phyloP scores from a whole-genome alignment of 1,140 invertebrate species.

The Argopecten irradians region DNA sequence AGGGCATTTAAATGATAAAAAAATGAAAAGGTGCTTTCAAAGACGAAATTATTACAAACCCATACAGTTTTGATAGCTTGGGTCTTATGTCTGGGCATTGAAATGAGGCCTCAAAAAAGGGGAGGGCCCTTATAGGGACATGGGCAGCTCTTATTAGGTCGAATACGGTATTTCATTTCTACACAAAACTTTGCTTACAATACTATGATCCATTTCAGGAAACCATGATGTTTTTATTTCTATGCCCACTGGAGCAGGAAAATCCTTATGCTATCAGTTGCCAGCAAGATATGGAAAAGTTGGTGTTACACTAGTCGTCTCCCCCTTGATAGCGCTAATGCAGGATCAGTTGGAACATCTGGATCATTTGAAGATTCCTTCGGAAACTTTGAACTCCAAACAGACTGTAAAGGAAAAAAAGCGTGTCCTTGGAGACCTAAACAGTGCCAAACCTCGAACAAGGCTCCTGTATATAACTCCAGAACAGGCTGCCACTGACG shows the following conservation, averaged over 20 bases:
- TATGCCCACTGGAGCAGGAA: constrained; percentile 86
- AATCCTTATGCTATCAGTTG: constrained; percentile 85
- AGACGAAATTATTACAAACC: too few species aligned
- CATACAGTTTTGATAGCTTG: too few species aligned
- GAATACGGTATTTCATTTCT: too few species aligned
- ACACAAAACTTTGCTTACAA: neutral
- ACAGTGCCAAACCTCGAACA: constrained; percentile 81
- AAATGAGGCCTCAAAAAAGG: too few species aligned
- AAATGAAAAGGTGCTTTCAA: neutral
- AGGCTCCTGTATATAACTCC: constrained; percentile 94
- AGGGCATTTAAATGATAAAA: too few species aligned
- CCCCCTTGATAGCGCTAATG: constrained; percentile 85
- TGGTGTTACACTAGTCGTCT: constrained; percentile 83
- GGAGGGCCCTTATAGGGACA: too few species aligned
- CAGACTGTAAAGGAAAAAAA: constrained; percentile 85
- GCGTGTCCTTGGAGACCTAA: constrained; percentile 78
- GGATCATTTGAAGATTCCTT: constrained; percentile 83
- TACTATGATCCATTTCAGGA: constrained; percentile 74
- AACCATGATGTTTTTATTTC: constrained; percentile 83
- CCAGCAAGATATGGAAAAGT: constrained; percentile 80
- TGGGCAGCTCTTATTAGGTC: too few species aligned
- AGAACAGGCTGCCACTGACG: constrained; percentile 89
- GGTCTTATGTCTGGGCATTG: too few species aligned
- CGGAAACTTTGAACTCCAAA: constrained; percentile 93
- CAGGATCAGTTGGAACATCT: constrained; percentile 80